A percentile compares a stretch with the other conserved stretches of the same genome.
These are phyloP conservation scores for Hylyphantes graminicola DNA, from an alignment of 1,140 invertebrate genomes.

Conservation along the genomic window DNA sequence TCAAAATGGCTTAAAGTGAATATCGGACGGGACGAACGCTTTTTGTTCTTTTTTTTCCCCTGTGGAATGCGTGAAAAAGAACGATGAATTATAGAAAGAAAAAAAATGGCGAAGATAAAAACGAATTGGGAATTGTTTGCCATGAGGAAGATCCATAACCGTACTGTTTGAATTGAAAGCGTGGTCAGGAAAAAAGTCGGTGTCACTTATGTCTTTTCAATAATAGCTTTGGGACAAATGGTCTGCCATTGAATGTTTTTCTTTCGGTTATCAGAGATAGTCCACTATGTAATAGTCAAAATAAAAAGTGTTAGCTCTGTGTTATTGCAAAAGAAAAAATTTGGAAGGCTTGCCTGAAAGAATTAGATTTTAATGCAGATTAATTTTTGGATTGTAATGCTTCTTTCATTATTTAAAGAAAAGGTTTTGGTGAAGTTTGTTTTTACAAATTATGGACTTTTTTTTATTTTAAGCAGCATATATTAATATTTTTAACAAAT, in stretches of 20 bases:
- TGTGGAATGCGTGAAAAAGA: neutral
- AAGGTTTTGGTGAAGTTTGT: too few species aligned
- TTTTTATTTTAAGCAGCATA: too few species aligned
- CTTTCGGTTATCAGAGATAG: too few species aligned
- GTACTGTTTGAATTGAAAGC: conserved; percentile 10
- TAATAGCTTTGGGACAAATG: conserved; percentile 32
- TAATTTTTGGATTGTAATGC: too few species aligned
- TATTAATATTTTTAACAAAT: too few species aligned
- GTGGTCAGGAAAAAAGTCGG: neutral
- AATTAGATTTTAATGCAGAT: too few species aligned
- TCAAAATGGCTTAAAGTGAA: conserved; percentile 44
- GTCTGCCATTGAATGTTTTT: neutral
- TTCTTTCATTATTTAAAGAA: too few species aligned
- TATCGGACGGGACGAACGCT: conserved; percentile 25
- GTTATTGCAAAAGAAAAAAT: too few species aligned
- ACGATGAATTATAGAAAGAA: neutral
- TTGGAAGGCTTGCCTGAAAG: too few species aligned
- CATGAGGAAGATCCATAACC: neutral
- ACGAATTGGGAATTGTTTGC: conserved; percentile 30
- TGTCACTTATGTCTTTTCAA: conserved; percentile 52
- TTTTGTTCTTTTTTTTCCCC: neutral
- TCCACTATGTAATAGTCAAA: too few species aligned
- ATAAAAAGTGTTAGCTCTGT: too few species aligned
- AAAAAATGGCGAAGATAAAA: conserved; percentile 10
- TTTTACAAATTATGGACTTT: too few species aligned